These are phyloP conservation scores for Tauraco hartlaubi DNA, from an alignment of 2,797 vertebrate species.

Conservation along the genomic window DNA sequence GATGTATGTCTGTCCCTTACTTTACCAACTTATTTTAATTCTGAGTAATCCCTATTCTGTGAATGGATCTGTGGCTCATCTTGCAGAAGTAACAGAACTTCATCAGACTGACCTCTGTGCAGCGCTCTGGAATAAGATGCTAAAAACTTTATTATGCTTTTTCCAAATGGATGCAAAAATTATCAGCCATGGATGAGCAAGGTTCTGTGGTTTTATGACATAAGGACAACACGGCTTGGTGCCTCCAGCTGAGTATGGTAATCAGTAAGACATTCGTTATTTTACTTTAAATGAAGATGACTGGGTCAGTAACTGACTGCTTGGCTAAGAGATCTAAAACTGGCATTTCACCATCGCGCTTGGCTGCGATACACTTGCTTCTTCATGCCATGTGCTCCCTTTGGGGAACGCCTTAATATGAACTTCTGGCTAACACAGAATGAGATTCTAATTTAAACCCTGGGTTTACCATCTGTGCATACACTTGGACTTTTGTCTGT, in stretches of 20 bases:
- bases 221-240: not conserved
- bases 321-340: slow-evolving; percentile 31
- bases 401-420: slow-evolving; percentile 53
- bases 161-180: slow-evolving; percentile 8
- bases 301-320: slow-evolving; percentile 44
- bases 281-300: slow-evolving; percentile 53
- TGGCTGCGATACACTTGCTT: slow-evolving; percentile 42
- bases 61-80: not conserved
- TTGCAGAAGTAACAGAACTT: not conserved
- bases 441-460: slow-evolving; percentile 58
- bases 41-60: not conserved
- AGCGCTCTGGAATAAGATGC: not conserved
- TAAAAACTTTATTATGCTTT: not conserved
- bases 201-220: slow-evolving; percentile 11
- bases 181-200: not conserved
- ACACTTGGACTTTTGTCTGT: slow-evolving; percentile 44
- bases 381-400: slow-evolving; percentile 34
- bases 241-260: slow-evolving; percentile 28
- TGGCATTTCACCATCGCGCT: slow-evolving; percentile 60
- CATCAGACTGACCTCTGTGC: not conserved
- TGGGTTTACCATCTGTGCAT: slow-evolving; percentile 49
- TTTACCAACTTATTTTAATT: not conserved
- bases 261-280: slow-evolving; percentile 26
- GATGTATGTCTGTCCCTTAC: not conserved
- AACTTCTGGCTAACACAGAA: slow-evolving; percentile 31